Conservation (phyloP, 1,140 invertebrate species). For the Leptinotarsa lineolata region DNA sequence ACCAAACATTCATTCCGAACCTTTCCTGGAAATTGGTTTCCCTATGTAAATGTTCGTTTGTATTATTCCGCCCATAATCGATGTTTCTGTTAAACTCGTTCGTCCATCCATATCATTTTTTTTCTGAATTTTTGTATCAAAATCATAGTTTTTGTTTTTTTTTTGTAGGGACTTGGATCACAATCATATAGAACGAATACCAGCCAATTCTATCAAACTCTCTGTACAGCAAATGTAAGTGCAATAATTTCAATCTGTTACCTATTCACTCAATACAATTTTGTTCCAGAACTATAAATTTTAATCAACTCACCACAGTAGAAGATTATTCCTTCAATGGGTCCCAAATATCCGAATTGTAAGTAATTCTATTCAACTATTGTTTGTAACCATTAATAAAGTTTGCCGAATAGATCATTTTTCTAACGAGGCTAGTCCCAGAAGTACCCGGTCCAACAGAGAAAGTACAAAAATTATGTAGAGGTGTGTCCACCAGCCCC, state of each 20-base stretch:
- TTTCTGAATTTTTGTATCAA: too few species aligned
- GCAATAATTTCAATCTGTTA: background rate
- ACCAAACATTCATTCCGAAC: too few species aligned
- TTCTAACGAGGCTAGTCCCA: too few species aligned
- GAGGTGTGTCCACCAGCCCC: too few species aligned
- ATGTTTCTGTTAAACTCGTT: too few species aligned
- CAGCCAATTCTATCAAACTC: constrained; percentile 59
- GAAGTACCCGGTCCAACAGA: too few species aligned
- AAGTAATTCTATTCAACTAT: constrained; percentile 54
- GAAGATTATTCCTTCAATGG: constrained; percentile 68
- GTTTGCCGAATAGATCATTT: background rate
- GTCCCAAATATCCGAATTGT: constrained; percentile 69
- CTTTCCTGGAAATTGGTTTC: too few species aligned
- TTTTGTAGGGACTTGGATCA: constrained; percentile 63
- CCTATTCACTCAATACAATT: background rate
- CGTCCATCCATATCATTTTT: too few species aligned
- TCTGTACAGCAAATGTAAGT: constrained; percentile 58
- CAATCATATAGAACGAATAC: constrained; percentile 61
- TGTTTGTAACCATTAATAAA: background rate
- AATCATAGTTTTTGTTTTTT: too few species aligned
- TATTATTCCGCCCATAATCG: too few species aligned
- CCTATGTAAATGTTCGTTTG: too few species aligned
- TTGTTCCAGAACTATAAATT: constrained; percentile 61
- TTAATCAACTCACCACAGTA: constrained; percentile 66
- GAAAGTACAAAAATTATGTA: too few species aligned